Evolutionary conservation across 92 coral and sea anemone genomes (phyloP).

Genomic region (Palythoa caribaeorum): DNA sequence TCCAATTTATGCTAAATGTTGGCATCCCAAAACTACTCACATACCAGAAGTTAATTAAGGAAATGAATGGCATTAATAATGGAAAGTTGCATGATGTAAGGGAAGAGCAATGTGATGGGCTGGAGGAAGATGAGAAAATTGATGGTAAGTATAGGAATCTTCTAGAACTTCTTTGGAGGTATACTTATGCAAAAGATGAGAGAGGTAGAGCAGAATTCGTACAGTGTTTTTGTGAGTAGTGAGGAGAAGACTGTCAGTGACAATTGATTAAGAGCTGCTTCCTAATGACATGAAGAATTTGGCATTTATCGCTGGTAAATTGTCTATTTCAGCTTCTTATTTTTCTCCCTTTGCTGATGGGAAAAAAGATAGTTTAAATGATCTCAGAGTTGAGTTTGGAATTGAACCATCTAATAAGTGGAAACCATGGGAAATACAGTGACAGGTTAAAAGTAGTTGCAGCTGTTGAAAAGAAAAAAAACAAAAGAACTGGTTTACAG

Average conservation of each 20-base stretch:
- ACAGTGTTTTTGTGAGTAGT: slow-evolving; percentile 2
- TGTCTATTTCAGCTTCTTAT: neutral
- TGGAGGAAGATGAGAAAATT: neutral
- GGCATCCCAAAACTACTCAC: neutral
- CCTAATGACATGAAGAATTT: slow-evolving; percentile 8
- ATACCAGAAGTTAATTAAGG: neutral
- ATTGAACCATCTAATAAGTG: slow-evolving; percentile 11
- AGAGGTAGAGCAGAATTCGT: neutral
- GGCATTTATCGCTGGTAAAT: slow-evolving; percentile 6
- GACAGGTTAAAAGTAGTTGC: slow-evolving; percentile 30
- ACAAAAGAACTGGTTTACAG: neutral
- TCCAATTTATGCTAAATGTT: neutral
- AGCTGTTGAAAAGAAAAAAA: slow-evolving; percentile 39
- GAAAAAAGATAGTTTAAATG: neutral
- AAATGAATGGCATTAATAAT: neutral
- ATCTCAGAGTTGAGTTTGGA: slow-evolving; percentile 37
- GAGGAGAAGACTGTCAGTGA: neutral
- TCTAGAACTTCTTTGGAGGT: neutral
- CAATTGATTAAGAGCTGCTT: neutral
- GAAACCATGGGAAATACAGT: slow-evolving; percentile 56
- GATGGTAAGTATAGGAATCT: neutral
- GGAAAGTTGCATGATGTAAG: neutral
- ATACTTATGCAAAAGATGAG: neutral
- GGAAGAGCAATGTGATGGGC: neutral
- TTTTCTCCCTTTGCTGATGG: slow-evolving; percentile 13